phyloP scores from a whole-genome alignment of 2,113 vertebrate species.

The Boleophthalmus pectinirostris region DNA sequence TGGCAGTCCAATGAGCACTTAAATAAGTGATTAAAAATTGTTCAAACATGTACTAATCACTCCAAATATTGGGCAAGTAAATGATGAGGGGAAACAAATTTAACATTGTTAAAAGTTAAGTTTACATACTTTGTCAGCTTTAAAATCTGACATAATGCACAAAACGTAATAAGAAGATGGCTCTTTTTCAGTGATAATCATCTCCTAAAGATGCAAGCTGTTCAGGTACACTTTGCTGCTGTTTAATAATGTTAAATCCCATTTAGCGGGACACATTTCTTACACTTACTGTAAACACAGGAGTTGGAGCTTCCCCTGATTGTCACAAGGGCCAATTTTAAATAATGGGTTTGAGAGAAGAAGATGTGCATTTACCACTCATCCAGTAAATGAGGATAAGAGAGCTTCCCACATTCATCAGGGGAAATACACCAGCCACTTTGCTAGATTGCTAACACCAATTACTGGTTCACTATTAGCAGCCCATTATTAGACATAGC shows the following conservation, averaged over 20 bases:
- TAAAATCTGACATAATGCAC: neutral
- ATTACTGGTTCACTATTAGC: constrained; percentile 51
- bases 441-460: constrained; percentile 37
- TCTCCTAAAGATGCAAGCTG: neutral
- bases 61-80: no score
- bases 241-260: constrained; percentile 12
- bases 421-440: constrained; percentile 36
- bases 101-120: no score
- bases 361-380: constrained; percentile 42
- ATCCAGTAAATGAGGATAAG: constrained; percentile 42
- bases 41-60: no score
- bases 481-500: constrained; percentile 34
- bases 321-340: constrained; percentile 46
- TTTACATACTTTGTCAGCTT: no score
- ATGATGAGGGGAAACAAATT: no score
- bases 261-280: constrained; percentile 11
- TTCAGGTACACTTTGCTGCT: constrained; percentile 21
- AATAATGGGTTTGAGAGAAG: constrained; percentile 45
- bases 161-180: neutral
- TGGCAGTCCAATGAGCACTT: no score
- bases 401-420: constrained; percentile 36
- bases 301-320: constrained; percentile 42
- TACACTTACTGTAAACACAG: constrained; percentile 9
- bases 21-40: no score
- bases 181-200: neutral